A percentile compares a stretch with the other conserved stretches of the same genome.
phyloP scores from a whole-genome alignment of 2,888 invertebrate genomes.

The Drosophila barbarae region DNA sequence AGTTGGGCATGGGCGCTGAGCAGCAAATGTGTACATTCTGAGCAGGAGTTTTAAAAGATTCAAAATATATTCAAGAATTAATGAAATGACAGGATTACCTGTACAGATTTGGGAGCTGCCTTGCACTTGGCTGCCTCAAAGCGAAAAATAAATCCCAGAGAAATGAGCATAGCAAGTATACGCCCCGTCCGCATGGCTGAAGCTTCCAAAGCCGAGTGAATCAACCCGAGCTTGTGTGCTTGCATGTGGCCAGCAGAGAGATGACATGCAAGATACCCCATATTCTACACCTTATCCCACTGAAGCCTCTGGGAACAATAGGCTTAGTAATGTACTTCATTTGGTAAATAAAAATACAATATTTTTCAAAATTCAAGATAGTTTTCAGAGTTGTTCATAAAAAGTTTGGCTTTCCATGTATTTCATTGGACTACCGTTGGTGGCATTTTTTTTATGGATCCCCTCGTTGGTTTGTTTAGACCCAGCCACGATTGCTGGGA shows the following conservation, averaged over 20 bases:
- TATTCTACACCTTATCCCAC: conserved; percentile 3
- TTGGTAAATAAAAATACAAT: background rate
- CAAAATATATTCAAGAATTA: too few relatives aligned
- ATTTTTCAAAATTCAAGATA: background rate
- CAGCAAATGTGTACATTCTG: conserved; percentile 59
- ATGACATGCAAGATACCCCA: conserved; percentile 1
- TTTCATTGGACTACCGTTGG: background rate
- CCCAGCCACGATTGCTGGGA: background rate
- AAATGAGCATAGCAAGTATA: conserved; percentile 9
- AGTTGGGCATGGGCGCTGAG: conserved; percentile 59
- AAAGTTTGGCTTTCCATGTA: background rate
- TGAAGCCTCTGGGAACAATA: background rate
- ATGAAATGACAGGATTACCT: conserved; percentile 30
- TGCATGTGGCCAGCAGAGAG: conserved; percentile 15
- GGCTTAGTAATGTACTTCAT: conserved; percentile 16
- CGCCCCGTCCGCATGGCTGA: conserved; percentile 39
- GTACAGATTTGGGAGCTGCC: conserved; percentile 54
- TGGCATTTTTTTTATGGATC: conserved; percentile 13
- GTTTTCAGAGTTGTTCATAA: background rate
- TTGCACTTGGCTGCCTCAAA: conserved; percentile 47
- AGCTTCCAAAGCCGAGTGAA: conserved; percentile 7
- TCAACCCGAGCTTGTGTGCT: background rate
- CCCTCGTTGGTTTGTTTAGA: background rate
- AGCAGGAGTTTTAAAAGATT: too few relatives aligned
- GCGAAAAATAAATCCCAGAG: background rate